Conservation (phyloP, 2,888 invertebrate genomes). For the Andrena praecox region DNA sequence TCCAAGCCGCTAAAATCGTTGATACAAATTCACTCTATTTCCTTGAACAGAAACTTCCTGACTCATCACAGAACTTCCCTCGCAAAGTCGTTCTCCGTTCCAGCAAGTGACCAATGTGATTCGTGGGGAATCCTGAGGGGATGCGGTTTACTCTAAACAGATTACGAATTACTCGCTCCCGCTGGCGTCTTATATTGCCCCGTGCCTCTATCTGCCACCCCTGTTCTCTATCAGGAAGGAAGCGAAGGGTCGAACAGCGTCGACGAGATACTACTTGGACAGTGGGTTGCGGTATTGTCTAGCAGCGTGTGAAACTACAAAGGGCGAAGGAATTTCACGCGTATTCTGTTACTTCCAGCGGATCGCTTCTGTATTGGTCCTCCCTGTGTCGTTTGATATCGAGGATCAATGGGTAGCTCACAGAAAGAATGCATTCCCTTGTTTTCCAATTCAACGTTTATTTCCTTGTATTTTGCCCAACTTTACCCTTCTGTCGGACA, state of each 20-base stretch:
- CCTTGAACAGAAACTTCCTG: background rate
- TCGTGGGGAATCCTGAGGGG: constrained; percentile 13
- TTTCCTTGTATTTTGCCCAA: background rate
- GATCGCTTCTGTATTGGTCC: background rate
- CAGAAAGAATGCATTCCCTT: background rate
- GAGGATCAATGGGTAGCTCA: constrained; percentile 38
- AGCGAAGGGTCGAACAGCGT: background rate
- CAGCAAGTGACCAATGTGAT: constrained; percentile 19
- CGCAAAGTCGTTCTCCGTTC: background rate
- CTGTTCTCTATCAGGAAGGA: background rate
- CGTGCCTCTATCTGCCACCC: background rate
- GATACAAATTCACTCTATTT: background rate
- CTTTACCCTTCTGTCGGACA: too few species aligned
- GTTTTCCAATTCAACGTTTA: background rate
- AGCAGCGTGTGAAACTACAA: constrained; percentile 5
- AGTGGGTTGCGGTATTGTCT: background rate
- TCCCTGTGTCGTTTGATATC: constrained; percentile 24
- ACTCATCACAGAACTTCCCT: background rate
- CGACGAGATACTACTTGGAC: background rate
- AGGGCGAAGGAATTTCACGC: constrained; percentile 45
- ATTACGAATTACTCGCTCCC: constrained; percentile 32
- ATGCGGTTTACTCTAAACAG: background rate
- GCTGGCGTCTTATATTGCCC: background rate
- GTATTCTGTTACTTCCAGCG: constrained; percentile 50
- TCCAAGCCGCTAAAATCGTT: background rate